Conservation (phyloP, 2,113 vertebrate genomes). For the Stigmatopora nigra region DNA sequence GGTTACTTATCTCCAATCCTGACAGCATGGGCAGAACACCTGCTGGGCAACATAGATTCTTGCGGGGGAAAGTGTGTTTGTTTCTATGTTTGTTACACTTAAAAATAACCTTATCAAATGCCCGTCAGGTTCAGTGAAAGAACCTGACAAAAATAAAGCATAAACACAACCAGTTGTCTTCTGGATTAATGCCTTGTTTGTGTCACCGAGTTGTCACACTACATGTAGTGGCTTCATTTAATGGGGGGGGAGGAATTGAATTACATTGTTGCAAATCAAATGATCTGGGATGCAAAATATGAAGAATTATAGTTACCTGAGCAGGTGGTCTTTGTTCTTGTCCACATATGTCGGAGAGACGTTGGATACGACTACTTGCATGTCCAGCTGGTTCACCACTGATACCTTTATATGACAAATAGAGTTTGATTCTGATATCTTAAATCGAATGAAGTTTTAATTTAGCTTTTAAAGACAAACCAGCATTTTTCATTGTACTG, state of each 20-base stretch:
- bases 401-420: conserved; percentile 76
- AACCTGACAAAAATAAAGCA: neutral
- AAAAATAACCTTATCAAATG: conserved; percentile 23
- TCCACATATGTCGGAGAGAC: conserved; percentile 93
- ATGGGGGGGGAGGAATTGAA: too few relatives aligned
- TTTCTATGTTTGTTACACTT: conserved; percentile 1
- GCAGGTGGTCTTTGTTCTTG: conserved; percentile 87
- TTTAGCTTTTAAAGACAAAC: too few relatives aligned
- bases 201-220: neutral
- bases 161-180: conserved; percentile 10
- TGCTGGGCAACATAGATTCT: conserved; percentile 36
- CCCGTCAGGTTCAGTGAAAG: neutral
- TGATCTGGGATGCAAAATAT: neutral
- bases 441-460: neutral
- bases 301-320: conserved; percentile 73
- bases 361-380: conserved; percentile 97
- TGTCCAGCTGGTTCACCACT: conserved; percentile 96
- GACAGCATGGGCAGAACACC: conserved; percentile 5
- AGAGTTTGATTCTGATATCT: conserved; percentile 15
- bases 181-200: neutral
- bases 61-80: conserved; percentile 17
- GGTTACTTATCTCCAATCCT: neutral
- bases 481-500: too few relatives aligned
- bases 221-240: neutral
- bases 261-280: neutral